phyloP scores from a whole-genome alignment of 2,797 vertebrate genomes.

The Trachops cirrhosus region DNA sequence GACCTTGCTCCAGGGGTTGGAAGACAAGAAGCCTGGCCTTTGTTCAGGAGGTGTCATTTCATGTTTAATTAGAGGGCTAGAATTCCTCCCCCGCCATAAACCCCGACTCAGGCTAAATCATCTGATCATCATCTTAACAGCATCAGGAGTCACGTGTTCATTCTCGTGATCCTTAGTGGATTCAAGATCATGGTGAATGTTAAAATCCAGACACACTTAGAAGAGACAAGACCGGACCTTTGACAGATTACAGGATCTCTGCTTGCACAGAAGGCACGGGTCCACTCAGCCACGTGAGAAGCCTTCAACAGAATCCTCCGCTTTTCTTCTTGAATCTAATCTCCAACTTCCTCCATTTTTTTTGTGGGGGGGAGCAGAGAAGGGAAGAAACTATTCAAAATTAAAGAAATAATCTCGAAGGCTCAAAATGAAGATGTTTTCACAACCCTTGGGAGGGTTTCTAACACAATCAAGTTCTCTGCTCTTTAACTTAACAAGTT shows the following conservation, averaged over 20 bases:
- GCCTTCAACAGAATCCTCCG: not conserved
- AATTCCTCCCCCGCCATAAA: not conserved
- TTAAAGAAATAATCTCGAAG: not conserved
- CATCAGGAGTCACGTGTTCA: not conserved
- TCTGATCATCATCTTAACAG: not conserved
- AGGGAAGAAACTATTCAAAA: not conserved
- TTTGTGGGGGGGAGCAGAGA: not conserved
- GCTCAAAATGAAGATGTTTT: not conserved
- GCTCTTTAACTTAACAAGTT: not conserved
- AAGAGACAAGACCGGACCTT: not conserved
- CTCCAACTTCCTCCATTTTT: not conserved
- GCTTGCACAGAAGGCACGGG: not conserved
- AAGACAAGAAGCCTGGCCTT: not conserved
- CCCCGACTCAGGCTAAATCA: not conserved
- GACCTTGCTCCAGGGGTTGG: constrained; percentile 45
- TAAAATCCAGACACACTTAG: not conserved
- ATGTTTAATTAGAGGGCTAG: constrained; percentile 39
- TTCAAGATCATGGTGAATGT: not conserved
- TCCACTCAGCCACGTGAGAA: not conserved
- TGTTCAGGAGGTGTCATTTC: constrained; percentile 40
- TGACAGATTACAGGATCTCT: not conserved
- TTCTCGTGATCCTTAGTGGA: not conserved
- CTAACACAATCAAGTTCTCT: not conserved
- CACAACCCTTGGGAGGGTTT: not conserved
- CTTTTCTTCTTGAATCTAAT: not conserved